phyloP scores from a whole-genome alignment of 2,113 vertebrate genomes.

The Indri indri region DNA sequence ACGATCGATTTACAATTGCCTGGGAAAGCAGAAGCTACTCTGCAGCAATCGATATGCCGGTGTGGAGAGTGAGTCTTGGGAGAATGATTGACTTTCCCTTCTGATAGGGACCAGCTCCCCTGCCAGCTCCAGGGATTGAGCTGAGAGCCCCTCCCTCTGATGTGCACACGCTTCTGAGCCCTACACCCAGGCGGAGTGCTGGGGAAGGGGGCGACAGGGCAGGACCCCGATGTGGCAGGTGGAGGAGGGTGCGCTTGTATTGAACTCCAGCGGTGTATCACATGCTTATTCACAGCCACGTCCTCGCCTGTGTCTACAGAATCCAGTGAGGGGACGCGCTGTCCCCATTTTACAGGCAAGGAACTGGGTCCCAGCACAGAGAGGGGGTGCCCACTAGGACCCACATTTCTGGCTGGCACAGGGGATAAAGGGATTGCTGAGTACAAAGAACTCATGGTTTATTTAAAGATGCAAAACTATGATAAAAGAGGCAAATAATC shows the following conservation, averaged over 20 bases:
- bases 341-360: not conserved
- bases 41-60: not conserved
- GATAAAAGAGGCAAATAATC: not conserved
- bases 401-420: not conserved
- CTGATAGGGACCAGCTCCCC: not conserved
- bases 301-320: not conserved
- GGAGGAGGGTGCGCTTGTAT: not conserved
- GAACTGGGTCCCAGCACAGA: not conserved
- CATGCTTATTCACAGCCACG: not conserved
- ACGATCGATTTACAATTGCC: not conserved
- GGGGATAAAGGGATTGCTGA: not conserved
- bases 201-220: no score
- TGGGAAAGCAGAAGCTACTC: not conserved
- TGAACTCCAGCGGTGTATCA: not conserved
- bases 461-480: not conserved
- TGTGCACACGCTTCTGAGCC: not conserved
- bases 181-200: not conserved
- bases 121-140: not conserved
- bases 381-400: no score
- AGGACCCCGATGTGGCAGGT: accelerated
- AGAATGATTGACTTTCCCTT: not conserved
- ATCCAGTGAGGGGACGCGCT: no score
- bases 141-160: not conserved
- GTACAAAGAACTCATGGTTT: not conserved
- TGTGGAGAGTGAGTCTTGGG: not conserved